These are phyloP conservation scores for Cryptotis parvus DNA, from an alignment of 2,113 vertebrate species.

Conservation along the genomic window DNA sequence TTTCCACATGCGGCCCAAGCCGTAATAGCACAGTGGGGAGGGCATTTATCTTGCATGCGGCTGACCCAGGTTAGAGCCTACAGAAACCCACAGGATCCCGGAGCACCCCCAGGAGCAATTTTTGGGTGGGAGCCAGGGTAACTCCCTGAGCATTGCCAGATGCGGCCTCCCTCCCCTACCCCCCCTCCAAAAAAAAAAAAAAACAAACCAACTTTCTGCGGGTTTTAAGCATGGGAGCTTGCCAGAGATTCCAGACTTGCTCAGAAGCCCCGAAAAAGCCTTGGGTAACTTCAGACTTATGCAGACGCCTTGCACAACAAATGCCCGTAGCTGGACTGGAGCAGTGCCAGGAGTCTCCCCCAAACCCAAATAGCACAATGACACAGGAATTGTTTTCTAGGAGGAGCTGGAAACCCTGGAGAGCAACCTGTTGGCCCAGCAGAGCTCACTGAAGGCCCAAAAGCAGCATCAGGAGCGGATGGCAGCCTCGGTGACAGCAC, in stretches of 20 bases:
- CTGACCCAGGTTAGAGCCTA: too few relatives aligned
- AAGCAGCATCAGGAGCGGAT: constrained; percentile 95
- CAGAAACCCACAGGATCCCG: too few relatives aligned
- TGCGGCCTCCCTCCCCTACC: too few relatives aligned
- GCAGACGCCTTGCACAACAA: not conserved
- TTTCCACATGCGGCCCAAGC: too few relatives aligned
- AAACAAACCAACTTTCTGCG: not conserved
- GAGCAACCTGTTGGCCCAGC: constrained; percentile 90
- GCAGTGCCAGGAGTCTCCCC: too few relatives aligned
- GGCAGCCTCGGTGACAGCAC: constrained; percentile 95
- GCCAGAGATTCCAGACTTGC: not conserved
- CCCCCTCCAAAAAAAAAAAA: too few relatives aligned
- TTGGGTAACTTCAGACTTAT: constrained; percentile 36
- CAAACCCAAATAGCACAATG: not conserved
- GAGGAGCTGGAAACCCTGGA: constrained; percentile 93
- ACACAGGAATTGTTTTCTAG: constrained; percentile 83
- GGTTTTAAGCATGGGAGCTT: not conserved
- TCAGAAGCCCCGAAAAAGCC: constrained; percentile 29
- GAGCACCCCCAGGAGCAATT: too few relatives aligned
- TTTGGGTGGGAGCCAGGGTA: too few relatives aligned
- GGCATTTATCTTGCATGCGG: too few relatives aligned
- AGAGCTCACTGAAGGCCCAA: constrained; percentile 90
- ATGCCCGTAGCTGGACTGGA: too few relatives aligned
- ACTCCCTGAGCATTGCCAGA: too few relatives aligned
- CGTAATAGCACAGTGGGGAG: too few relatives aligned